A percentile compares a stretch with the other conserved stretches of the same genome.
These are phyloP conservation scores for Leptothorax acervorum DNA, from an alignment of 2,888 invertebrate species.

Conservation along the genomic window DNA sequence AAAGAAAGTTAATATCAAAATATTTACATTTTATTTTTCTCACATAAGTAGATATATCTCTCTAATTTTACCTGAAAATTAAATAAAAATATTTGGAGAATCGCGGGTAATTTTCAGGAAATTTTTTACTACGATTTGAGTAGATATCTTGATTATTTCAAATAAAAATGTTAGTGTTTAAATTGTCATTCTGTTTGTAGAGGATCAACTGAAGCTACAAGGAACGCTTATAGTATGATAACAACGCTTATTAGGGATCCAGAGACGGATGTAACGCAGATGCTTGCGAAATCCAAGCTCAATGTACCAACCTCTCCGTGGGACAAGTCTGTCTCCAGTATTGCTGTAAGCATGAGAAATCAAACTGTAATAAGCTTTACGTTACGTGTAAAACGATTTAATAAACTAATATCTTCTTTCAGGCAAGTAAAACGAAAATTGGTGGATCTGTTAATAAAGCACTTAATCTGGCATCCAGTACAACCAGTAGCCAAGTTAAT, in stretches of 20 bases:
- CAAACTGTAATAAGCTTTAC: conserved; percentile 9
- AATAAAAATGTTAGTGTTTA: not conserved
- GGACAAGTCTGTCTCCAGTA: conserved; percentile 87
- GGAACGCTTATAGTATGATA: conserved; percentile 96
- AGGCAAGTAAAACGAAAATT: conserved; percentile 83
- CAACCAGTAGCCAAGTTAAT: conserved; percentile 76
- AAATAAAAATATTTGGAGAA: not conserved
- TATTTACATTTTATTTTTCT: not conserved
- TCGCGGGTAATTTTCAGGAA: not conserved
- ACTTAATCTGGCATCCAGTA: conserved; percentile 77
- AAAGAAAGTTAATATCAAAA: not conserved
- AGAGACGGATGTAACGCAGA: conserved; percentile 95
- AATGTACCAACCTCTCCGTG: conserved; percentile 87
- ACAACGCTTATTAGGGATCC: conserved; percentile 97
- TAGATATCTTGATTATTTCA: not conserved
- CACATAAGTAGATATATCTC: not conserved
- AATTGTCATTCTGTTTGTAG: conserved; percentile 84
- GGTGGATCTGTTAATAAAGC: conserved; percentile 81
- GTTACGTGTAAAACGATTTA: not conserved
- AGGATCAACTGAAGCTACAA: conserved; percentile 96
- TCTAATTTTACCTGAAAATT: not conserved
- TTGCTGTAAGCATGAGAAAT: conserved; percentile 84
- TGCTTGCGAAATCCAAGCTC: conserved; percentile 90
- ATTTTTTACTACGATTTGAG: not conserved
- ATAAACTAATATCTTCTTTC: conserved; percentile 39